Conservation (phyloP, 2,888 invertebrate genomes). For the Anoplius nigerrimus region DNA sequence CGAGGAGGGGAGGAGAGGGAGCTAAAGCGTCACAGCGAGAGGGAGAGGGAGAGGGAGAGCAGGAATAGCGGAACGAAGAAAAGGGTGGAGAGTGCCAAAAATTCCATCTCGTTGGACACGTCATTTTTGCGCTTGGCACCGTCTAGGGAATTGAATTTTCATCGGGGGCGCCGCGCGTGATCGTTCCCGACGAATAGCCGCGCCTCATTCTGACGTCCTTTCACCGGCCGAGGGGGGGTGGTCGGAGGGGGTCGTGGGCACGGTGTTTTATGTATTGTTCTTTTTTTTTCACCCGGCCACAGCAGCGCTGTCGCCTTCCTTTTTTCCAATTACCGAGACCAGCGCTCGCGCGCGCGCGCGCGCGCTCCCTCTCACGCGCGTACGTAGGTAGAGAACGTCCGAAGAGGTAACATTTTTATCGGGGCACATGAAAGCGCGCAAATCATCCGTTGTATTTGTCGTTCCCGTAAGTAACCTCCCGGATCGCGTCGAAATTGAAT, state of each 20-base stretch:
- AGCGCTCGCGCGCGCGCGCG: neutral
- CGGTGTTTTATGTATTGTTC: neutral
- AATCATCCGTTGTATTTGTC: too few species aligned
- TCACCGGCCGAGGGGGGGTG: constrained; percentile 26
- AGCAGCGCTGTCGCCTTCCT: neutral
- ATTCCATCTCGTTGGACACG: constrained; percentile 49
- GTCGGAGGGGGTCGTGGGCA: neutral
- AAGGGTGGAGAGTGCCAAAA: constrained; percentile 48
- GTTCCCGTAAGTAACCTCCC: too few species aligned
- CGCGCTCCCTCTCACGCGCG: neutral
- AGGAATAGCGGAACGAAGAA: constrained; percentile 19
- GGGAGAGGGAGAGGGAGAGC: constrained; percentile 36
- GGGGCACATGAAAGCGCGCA: too few species aligned
- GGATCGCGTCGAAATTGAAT: too few species aligned
- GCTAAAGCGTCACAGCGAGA: neutral
- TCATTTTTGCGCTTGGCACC: constrained; percentile 40
- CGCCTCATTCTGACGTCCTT: constrained; percentile 33
- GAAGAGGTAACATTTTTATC: too few species aligned
- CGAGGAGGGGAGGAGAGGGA: neutral
- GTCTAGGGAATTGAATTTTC: constrained; percentile 52
- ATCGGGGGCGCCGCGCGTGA: constrained; percentile 39
- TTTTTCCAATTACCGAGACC: constrained; percentile 10
- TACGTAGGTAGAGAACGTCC: neutral
- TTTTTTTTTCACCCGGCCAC: neutral
- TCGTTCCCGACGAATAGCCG: constrained; percentile 49